phyloP scores from a whole-genome alignment of 2,113 vertebrate species.

The Hippocampus abdominalis region DNA sequence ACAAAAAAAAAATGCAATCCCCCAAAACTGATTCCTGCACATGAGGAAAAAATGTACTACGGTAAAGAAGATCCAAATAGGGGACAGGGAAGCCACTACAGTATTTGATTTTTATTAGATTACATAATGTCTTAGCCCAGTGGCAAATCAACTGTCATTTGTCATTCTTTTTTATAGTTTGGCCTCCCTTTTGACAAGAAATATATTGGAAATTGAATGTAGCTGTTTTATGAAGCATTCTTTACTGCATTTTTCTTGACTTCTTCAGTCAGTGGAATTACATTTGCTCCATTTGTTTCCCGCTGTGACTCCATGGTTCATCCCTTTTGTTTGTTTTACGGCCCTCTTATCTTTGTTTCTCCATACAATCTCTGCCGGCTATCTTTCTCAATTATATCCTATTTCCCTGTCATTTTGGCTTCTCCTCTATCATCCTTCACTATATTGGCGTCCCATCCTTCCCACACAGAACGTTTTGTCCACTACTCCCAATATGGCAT shows the following conservation, averaged over 20 bases:
- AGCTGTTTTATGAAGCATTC: background rate
- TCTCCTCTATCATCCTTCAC: slow-evolving; percentile 4
- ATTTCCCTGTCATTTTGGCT: slow-evolving; percentile 15
- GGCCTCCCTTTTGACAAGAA: slow-evolving; percentile 4
- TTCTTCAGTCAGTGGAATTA: background rate
- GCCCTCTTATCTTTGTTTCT: background rate
- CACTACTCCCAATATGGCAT: background rate
- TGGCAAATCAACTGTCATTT: slow-evolving; percentile 29
- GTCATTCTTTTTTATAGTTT: slow-evolving; percentile 10
- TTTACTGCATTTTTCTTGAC: background rate
- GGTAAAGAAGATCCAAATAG: slow-evolving; percentile 45
- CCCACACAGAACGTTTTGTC: background rate
- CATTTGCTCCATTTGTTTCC: background rate
- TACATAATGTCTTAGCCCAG: slow-evolving; percentile 45
- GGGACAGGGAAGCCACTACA: slow-evolving; percentile 24
- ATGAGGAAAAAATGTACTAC: slow-evolving; percentile 12
- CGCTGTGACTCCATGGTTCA: background rate
- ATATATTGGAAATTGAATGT: background rate
- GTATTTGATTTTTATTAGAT: slow-evolving; percentile 26
- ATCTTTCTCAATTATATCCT: slow-evolving; percentile 5
- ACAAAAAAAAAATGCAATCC: background rate
- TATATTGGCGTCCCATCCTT: slow-evolving; percentile 9
- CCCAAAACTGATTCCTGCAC: slow-evolving; percentile 19
- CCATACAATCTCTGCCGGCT: background rate
- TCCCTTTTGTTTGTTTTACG: background rate